Percentiles rank a stretch among this genome's conserved stretches.
Conservation (phyloP, 2,888 invertebrate genomes). For the Oithona nana region DNA sequence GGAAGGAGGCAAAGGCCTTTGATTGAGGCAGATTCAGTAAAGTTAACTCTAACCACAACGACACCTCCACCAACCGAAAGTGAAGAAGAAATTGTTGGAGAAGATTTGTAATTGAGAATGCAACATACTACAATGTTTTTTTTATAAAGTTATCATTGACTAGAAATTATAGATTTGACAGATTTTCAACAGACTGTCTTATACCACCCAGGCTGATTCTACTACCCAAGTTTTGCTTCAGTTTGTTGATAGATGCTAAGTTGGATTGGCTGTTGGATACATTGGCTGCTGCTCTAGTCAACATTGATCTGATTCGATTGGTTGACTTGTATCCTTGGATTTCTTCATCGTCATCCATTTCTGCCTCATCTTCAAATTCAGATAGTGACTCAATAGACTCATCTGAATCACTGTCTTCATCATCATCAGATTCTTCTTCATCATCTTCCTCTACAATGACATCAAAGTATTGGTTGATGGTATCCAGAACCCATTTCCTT, state of each 20-base stretch:
- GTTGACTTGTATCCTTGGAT: neutral
- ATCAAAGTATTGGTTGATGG: slow-evolving; percentile 16
- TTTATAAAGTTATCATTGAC: too few species aligned
- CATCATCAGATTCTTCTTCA: neutral
- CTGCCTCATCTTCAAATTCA: neutral
- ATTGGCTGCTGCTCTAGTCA: neutral
- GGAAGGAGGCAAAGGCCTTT: neutral
- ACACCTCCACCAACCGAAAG: neutral
- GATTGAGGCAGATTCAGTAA: too few species aligned
- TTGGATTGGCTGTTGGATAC: neutral
- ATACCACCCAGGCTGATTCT: neutral
- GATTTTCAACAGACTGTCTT: neutral
- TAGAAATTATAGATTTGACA: neutral
- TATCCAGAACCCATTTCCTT: slow-evolving; percentile 16
- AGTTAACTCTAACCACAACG: too few species aligned
- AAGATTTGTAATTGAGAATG: neutral
- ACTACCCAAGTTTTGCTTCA: neutral
- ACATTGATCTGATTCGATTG: neutral
- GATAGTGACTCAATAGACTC: neutral
- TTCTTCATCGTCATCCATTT: neutral
- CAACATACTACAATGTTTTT: neutral
- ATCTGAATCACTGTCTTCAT: neutral
- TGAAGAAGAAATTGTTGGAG: neutral
- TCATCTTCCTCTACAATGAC: slow-evolving; percentile 15
- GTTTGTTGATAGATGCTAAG: neutral